Evolutionary conservation across 2,888 invertebrate genomes (phyloP), one percentile per base, ranked within the genome.

Genomic region (Pecten maximus): DNA sequence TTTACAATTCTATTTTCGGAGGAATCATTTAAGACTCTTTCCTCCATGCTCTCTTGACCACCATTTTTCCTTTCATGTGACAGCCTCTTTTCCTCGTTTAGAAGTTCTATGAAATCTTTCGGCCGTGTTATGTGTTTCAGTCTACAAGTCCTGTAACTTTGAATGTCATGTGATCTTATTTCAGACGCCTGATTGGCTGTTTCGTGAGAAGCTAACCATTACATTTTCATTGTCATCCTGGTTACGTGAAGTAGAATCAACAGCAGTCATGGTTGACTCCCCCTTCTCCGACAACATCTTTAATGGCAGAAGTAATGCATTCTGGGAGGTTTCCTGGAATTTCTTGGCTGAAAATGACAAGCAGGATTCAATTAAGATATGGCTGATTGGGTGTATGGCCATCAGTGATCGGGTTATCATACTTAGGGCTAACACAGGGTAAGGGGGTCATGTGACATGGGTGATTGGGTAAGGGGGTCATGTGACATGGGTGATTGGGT

Each of bases 41-140:
- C n/a, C n/a, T n/a, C n/a, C n/a, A n/a, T n/a, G n/a, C n/a, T n/a
- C n/a, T 54, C 19, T 1, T 54, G 54, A 23, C 54, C 6, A 54
- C 74, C 35, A 28, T 28, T 23, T 3, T 35, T 6, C 6, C 6
- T 2, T 60, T n/a, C 60, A 19, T 60, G 23, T 23, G 60, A n/a
- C 16, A 60, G 60, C 23, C 60, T n/a, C 35, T 3, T 23, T 23
- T 74, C 74, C 35, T 74, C 0, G 35, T 74, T 74, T 74, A 74
- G 28, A 10, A 74, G 74, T 2, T 74, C 8, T 35, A 4, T 10
- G 35, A 74, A 74, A 23, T 74, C 12, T 74, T 74, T 35, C 4
- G 74, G 74, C 74, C 35, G 74, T 74, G 74, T 74, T 19, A 74
- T 28, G 74, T 74, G 74, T 74, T 74, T 74, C 74, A 74, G 74